phyloP scores from a whole-genome alignment of 2,113 vertebrate species.

The Steatornis caripensis region DNA sequence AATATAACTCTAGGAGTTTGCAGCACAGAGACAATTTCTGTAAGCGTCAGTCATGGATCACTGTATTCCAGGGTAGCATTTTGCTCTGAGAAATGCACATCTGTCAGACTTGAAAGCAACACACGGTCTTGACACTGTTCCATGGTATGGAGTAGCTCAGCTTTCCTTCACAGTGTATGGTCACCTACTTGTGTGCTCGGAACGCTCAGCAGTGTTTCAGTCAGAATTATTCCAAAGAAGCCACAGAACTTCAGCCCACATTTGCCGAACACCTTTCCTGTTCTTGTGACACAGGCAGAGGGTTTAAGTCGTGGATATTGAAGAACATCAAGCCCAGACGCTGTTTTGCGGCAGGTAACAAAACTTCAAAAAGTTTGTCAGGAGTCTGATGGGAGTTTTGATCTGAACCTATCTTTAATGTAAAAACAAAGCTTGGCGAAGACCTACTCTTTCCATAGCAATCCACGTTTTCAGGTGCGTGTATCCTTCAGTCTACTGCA shows the following conservation, averaged over 20 bases:
- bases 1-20: neutral
- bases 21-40: neutral
- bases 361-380: neutral
- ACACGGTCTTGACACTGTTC: neutral
- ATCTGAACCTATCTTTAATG: neutral
- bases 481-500: neutral
- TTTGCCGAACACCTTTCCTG: neutral
- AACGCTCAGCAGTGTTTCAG: neutral
- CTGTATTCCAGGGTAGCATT: neutral
- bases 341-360: neutral
- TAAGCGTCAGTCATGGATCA: neutral
- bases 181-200: too few species aligned
- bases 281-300: too few species aligned
- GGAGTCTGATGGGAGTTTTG: neutral
- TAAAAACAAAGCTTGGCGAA: neutral
- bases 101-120: neutral
- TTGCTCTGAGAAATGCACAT: neutral
- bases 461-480: accelerated
- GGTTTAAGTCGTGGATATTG: too few species aligned
- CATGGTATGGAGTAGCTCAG: too few species aligned
- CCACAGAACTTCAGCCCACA: neutral
- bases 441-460: neutral
- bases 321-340: neutral
- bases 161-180: neutral
- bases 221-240: neutral